Percentiles rank a stretch among this genome's conserved stretches.
Conservation (phyloP, 2,888 invertebrate genomes). For the Chymomyza procnemis region DNA sequence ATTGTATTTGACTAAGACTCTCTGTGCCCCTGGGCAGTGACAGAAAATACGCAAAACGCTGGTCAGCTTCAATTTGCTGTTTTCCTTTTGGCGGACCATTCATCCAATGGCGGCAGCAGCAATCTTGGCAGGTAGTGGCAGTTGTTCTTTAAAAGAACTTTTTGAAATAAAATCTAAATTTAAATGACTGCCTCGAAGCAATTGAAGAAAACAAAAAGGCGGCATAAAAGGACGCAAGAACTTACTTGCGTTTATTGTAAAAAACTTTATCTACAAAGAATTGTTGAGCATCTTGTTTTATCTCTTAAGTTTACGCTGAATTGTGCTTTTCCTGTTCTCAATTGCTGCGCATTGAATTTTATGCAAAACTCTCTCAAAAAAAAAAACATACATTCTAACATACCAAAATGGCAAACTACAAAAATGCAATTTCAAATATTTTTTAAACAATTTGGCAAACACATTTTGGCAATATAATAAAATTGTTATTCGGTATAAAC, state of each 20-base stretch:
- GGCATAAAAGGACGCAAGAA: background rate
- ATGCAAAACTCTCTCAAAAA: background rate
- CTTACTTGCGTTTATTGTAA: background rate
- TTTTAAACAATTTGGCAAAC: conserved; percentile 36
- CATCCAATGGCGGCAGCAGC: background rate
- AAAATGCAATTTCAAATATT: conserved; percentile 29
- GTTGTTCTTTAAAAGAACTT: background rate
- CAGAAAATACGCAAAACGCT: background rate
- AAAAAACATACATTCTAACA: no score
- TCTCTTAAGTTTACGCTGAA: background rate
- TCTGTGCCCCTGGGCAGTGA: conserved; percentile 29
- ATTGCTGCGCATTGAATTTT: background rate
- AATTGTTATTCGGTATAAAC: conserved; percentile 67
- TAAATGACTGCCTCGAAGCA: background rate
- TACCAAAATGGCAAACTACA: background rate
- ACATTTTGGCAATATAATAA: conserved; percentile 55
- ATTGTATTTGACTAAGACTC: conserved; percentile 61
- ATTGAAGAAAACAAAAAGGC: background rate
- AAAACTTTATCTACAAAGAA: background rate
- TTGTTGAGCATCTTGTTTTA: background rate
- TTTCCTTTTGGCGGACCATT: background rate
- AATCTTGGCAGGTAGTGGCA: background rate
- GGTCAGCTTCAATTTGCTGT: background rate
- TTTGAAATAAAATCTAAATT: background rate
- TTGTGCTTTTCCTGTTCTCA: background rate